Conservation (phyloP, 1,140 invertebrate genomes). For the Callitettix versicolor region DNA sequence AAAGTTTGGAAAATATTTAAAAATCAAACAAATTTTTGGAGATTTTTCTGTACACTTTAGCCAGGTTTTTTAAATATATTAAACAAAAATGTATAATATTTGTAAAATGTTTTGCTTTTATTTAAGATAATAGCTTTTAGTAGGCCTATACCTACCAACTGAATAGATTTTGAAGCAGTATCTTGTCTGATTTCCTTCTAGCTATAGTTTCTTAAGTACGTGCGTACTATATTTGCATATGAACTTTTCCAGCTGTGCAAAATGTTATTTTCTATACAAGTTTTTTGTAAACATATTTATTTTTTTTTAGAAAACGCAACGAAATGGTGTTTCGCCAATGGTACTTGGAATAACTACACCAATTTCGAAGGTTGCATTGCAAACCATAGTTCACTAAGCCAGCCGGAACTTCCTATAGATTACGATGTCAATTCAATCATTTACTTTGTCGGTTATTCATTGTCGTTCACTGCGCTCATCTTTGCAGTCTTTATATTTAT, state of each 20-base stretch:
- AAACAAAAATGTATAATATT: too few species aligned
- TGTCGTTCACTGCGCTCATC: slow-evolving; percentile 61
- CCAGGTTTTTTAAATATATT: too few species aligned
- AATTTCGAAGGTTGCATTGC: slow-evolving; percentile 51
- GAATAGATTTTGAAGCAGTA: too few species aligned
- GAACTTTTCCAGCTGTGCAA: too few species aligned
- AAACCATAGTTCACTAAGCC: slow-evolving; percentile 32
- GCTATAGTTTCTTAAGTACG: neutral
- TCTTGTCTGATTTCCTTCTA: neutral
- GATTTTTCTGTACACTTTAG: too few species aligned
- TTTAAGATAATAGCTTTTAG: too few species aligned
- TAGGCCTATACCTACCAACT: too few species aligned
- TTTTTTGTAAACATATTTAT: neutral
- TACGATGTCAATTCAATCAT: slow-evolving; percentile 51
- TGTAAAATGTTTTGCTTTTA: too few species aligned
- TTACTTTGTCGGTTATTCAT: slow-evolving; percentile 62
- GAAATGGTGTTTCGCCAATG: slow-evolving; percentile 50
- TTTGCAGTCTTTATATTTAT: slow-evolving; percentile 70
- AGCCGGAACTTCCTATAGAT: slow-evolving; percentile 30
- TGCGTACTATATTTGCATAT: neutral
- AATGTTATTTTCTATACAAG: neutral
- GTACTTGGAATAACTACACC: slow-evolving; percentile 55
- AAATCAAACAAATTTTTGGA: too few species aligned
- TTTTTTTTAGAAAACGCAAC: slow-evolving; percentile 59
- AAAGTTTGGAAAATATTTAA: too few species aligned